phyloP scores from a whole-genome alignment of 2,113 vertebrate species.

The Poecilia latipinna region DNA sequence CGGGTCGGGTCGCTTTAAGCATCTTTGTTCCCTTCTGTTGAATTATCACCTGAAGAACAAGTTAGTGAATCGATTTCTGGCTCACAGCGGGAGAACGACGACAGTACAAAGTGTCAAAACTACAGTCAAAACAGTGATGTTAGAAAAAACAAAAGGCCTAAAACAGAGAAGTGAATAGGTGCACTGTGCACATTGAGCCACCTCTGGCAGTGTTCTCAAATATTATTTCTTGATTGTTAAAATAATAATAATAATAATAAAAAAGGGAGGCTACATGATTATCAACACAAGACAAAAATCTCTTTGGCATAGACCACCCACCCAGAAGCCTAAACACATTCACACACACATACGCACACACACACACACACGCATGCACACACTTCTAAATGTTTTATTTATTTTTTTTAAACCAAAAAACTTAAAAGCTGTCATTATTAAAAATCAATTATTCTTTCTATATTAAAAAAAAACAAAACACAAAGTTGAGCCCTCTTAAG shows the following conservation, averaged over 20 bases:
- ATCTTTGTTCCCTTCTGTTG: conserved; percentile 29
- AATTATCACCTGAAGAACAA: conserved; percentile 17
- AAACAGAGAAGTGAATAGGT: conserved; percentile 45
- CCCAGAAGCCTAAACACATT: conserved; percentile 70
- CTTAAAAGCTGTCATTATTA: conserved; percentile 59
- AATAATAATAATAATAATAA: conserved; percentile 11
- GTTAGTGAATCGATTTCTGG: conserved; percentile 3
- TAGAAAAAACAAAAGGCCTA: conserved; percentile 45
- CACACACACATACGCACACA: background rate
- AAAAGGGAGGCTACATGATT: conserved; percentile 61
- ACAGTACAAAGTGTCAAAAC: conserved; percentile 43
- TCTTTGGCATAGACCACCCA: conserved; percentile 82
- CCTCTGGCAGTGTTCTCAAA: conserved; percentile 70
- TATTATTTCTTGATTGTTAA: conserved; percentile 35
- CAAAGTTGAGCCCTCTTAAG: conserved; percentile 70
- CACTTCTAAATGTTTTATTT: conserved; percentile 57
- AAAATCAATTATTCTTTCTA: conserved; percentile 66
- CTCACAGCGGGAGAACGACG: conserved; percentile 34
- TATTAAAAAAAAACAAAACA: conserved; percentile 59
- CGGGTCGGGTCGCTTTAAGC: conserved; percentile 20
- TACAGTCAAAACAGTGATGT: conserved; percentile 52
- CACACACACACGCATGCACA: conserved; percentile 33
- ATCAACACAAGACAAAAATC: conserved; percentile 79
- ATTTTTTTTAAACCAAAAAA: conserved; percentile 33
- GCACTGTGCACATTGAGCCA: conserved; percentile 55